A percentile compares a stretch with the other conserved stretches of the same genome.
phyloP scores from a whole-genome alignment of 2,888 invertebrate species.

The Eilema griseolum region DNA sequence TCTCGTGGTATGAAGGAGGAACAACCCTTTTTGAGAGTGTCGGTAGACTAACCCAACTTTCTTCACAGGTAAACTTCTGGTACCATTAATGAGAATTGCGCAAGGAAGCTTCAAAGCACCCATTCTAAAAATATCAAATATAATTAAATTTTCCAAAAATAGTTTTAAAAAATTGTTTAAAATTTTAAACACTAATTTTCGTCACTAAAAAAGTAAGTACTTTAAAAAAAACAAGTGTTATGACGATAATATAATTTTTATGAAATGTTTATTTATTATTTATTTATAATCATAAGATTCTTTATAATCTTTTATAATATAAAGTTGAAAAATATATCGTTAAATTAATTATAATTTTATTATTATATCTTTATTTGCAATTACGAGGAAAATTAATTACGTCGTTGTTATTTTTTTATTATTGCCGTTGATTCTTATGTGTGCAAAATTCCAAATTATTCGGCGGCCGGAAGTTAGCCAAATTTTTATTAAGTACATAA shows the following conservation, averaged over 20 bases:
- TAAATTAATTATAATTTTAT: background rate
- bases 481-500: background rate
- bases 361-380: background rate
- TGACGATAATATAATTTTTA: background rate
- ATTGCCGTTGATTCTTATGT: background rate
- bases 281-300: background rate
- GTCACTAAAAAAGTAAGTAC: background rate
- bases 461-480: slow-evolving; percentile 1
- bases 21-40: too few relatives aligned
- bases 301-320: background rate
- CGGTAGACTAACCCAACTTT: too few relatives aligned
- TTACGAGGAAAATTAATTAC: background rate
- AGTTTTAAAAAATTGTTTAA: too few relatives aligned
- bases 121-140: too few relatives aligned
- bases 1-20: too few relatives aligned
- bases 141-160: too few relatives aligned
- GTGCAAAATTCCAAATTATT: slow-evolving; percentile 4
- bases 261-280: too few relatives aligned
- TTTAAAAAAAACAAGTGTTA: background rate
- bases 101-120: too few relatives aligned
- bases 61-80: too few relatives aligned
- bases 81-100: too few relatives aligned
- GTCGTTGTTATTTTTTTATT: background rate
- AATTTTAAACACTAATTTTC: too few relatives aligned
- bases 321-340: background rate